Conservation (phyloP, 1,140 invertebrate species). For the Saccostrea echinata region DNA sequence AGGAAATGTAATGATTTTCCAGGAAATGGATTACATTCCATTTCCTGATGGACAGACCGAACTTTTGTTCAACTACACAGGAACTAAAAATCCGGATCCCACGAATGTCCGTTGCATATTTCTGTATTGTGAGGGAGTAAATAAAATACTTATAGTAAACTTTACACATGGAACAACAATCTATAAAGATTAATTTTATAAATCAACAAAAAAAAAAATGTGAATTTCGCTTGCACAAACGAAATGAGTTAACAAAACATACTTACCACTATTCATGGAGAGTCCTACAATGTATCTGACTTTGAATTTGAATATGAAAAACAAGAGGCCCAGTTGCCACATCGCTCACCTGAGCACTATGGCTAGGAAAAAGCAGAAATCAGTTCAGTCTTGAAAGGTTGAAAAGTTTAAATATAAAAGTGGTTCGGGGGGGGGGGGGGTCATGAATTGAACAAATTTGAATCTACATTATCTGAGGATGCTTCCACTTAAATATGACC, state of each 20-base stretch:
- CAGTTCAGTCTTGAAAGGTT: no score
- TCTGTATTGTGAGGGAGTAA: background rate
- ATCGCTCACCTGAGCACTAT: no score
- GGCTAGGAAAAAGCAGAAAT: no score
- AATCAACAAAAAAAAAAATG: background rate
- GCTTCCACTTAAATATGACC: no score
- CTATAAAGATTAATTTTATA: background rate
- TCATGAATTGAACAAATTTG: no score
- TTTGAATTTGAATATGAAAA: background rate
- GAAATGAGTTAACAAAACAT: background rate
- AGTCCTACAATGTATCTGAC: background rate
- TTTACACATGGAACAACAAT: background rate
- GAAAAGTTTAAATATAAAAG: background rate
- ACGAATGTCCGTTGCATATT: background rate
- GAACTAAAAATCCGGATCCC: background rate
- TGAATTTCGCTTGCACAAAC: background rate
- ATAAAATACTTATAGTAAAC: background rate
- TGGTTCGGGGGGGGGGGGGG: no score
- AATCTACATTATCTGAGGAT: no score
- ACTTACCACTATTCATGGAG: background rate
- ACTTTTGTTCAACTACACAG: background rate
- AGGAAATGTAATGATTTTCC: background rate
- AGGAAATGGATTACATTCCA: background rate
- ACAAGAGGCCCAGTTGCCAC: background rate
- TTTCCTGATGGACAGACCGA: background rate